These are phyloP conservation scores for Eospalax fontanierii DNA, from an alignment of 2,797 vertebrate species.

Conservation along the genomic window DNA sequence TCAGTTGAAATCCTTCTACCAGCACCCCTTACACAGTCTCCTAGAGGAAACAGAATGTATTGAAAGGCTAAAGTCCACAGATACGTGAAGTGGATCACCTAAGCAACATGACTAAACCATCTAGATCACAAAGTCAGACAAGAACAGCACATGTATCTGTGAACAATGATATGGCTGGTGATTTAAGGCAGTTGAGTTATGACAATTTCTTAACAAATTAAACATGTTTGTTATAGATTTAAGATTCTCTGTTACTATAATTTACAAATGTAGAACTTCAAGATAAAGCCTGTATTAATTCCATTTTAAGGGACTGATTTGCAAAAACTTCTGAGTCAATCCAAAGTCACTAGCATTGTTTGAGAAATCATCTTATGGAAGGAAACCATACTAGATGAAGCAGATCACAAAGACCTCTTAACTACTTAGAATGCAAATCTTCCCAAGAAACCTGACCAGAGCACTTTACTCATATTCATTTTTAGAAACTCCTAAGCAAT, in stretches of 20 bases:
- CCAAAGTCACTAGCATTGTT: neutral
- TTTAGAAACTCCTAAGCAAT: neutral
- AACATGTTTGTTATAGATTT: neutral
- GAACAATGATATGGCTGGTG: neutral
- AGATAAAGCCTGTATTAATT: neutral
- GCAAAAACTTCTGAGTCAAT: neutral
- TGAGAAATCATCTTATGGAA: neutral
- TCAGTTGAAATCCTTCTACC: accelerated
- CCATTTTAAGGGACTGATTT: neutral
- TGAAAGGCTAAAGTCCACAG: neutral
- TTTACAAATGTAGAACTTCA: neutral
- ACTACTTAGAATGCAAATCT: neutral
- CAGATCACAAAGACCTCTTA: neutral
- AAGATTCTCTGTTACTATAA: neutral
- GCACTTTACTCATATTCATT: neutral
- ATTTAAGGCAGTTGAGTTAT: neutral
- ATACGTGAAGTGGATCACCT: neutral
- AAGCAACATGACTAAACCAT: neutral
- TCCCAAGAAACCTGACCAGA: no score
- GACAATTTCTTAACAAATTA: neutral
- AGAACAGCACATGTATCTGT: accelerated
- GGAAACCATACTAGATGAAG: neutral
- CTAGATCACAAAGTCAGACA: neutral
- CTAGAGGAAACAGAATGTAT: neutral
- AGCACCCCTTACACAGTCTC: accelerated